These are phyloP conservation scores for Monomorium pharaonis DNA, from an alignment of 1,140 invertebrate genomes.

Conservation along the genomic window DNA sequence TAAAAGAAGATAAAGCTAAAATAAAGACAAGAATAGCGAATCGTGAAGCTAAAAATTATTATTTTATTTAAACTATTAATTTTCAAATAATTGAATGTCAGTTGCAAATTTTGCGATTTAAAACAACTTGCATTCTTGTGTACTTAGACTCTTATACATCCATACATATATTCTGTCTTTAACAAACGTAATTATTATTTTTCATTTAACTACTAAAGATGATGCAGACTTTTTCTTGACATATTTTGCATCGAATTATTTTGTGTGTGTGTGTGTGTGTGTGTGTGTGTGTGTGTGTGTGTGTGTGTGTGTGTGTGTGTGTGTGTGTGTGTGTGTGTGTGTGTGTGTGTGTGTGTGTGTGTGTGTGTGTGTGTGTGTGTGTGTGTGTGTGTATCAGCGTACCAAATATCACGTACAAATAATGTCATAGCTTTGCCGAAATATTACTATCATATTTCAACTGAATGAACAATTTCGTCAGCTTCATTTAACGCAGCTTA, in stretches of 20 bases:
- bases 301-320: too few relatives aligned
- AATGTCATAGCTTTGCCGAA: not conserved
- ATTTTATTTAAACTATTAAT: not conserved
- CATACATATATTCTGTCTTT: too few relatives aligned
- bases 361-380: too few relatives aligned
- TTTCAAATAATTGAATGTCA: not conserved
- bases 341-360: too few relatives aligned
- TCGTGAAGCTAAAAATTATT: not conserved
- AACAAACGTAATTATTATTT: not conserved
- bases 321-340: too few relatives aligned
- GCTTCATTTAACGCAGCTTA: conserved; percentile 35
- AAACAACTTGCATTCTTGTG: not conserved
- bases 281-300: too few relatives aligned
- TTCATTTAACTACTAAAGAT: not conserved
- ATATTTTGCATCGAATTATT: too few relatives aligned
- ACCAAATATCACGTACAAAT: not conserved
- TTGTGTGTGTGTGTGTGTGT: too few relatives aligned
- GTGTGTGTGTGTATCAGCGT: not conserved
- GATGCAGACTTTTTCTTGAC: conserved; percentile 29
- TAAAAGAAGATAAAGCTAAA: not conserved
- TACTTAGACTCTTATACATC: not conserved
- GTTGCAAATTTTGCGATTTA: not conserved
- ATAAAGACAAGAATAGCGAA: not conserved
- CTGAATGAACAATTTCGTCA: conserved; percentile 18
- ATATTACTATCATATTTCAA: conserved; percentile 16